A percentile compares a stretch with the other conserved stretches of the same genome.
Conservation (phyloP, 2,888 invertebrate genomes). For the Yponomeuta malinellus region DNA sequence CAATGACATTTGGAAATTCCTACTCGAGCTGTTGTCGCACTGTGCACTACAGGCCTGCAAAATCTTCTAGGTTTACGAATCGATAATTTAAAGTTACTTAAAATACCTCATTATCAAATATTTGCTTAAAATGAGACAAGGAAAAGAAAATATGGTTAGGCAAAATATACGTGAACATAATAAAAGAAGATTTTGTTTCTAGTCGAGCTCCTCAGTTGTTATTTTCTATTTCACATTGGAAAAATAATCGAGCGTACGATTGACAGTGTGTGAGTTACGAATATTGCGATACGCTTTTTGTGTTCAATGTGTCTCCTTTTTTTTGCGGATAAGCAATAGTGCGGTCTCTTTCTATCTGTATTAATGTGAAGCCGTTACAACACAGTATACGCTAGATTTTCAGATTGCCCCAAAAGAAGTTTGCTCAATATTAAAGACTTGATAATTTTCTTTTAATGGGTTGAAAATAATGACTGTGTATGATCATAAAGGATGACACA, state of each 20-base stretch:
- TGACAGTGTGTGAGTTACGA: slow-evolving; percentile 20
- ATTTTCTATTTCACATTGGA: not conserved
- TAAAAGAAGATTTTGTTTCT: not conserved
- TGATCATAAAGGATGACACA: no score
- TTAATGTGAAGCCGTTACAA: slow-evolving; percentile 52
- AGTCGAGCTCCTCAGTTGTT: not conserved
- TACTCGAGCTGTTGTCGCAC: no score
- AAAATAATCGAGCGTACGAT: not conserved
- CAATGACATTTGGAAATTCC: no score
- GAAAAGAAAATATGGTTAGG: not conserved
- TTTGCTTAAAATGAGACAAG: no score
- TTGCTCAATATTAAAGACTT: not conserved
- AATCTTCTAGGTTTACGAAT: no score
- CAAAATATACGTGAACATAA: not conserved
- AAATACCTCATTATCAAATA: no score
- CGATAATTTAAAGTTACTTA: no score
- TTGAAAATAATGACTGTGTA: no score
- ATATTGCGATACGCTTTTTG: slow-evolving; percentile 26
- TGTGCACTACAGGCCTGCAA: no score
- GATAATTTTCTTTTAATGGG: not conserved
- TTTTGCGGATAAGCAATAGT: slow-evolving; percentile 44
- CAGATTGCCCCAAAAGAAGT: slow-evolving; percentile 25
- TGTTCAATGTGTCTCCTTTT: slow-evolving; percentile 41
- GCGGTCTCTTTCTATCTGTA: slow-evolving; percentile 63
- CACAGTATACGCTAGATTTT: slow-evolving; percentile 43